phyloP scores from a whole-genome alignment of 2,888 invertebrate species.

The Drosophila hamatofila region DNA sequence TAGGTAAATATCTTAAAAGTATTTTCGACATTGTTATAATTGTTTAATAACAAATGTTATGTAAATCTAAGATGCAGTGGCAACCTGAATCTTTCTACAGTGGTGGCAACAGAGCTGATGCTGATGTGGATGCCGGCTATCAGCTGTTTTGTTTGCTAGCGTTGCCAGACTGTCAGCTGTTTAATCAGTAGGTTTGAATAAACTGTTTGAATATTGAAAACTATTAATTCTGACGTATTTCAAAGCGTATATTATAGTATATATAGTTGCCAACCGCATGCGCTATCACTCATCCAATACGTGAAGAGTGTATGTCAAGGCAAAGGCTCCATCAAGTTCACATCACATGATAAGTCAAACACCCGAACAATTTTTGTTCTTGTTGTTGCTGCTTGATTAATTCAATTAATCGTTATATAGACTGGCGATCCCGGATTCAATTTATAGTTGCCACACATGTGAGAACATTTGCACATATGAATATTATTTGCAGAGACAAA shows the following conservation, averaged over 20 bases:
- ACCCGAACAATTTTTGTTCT: conserved; percentile 23
- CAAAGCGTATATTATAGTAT: background rate
- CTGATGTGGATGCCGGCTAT: conserved; percentile 24
- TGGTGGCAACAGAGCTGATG: background rate
- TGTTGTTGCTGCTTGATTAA: conserved; percentile 56
- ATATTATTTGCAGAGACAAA: conserved; percentile 9
- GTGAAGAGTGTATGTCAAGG: conserved; percentile 63
- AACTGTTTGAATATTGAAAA: conserved; percentile 20
- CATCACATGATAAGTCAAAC: conserved; percentile 62
- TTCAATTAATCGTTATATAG: conserved; percentile 65
- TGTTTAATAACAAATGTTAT: conserved; percentile 50
- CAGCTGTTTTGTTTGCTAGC: conserved; percentile 50
- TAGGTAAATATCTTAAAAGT: conserved; percentile 32
- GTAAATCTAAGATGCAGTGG: conserved; percentile 39
- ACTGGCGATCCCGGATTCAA: conserved; percentile 72
- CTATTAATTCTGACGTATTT: conserved; percentile 18
- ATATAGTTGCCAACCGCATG: conserved; percentile 51
- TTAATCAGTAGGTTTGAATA: conserved; percentile 10
- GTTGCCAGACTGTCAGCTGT: conserved; percentile 35
- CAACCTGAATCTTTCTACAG: background rate
- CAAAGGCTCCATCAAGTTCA: conserved; percentile 57
- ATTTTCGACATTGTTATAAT: conserved; percentile 23
- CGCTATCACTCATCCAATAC: conserved; percentile 48
- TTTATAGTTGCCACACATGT: conserved; percentile 13
- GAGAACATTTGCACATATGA: background rate